Evolutionary conservation across 2,797 vertebrate genomes (phyloP), one percentile per base, ranked within the genome.

Genomic region (Acomys russatus): DNA sequence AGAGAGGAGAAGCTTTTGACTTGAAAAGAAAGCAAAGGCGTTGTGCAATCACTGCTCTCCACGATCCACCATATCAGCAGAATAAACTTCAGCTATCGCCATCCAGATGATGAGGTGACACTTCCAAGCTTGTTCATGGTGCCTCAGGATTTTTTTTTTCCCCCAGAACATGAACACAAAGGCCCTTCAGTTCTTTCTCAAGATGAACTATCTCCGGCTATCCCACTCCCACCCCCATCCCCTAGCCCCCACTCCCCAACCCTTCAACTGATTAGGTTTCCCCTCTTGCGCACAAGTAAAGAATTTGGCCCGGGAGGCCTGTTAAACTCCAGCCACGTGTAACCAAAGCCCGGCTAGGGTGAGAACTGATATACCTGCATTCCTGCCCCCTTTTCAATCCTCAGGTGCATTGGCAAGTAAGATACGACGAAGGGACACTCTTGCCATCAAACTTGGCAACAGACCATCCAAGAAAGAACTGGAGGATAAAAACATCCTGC

Each of bases 401-500:
- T 91, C 96, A 99, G 99, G 99, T 97, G 98, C 99, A 94, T 98
- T 99, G 98, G 99, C 99, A 98, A 99, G 97, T 97, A 99, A 99
- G 98, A 99, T 99, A 96, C 99, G 99, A 78, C 99, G 99, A 71
- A 99, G 99, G 98, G 99, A 99, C 98, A 99, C 99, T 44, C 99
- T 99, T 92, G 99, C 99, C 97, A 99, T 99, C 98, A 99, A 99
- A 98, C 99, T 99, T 97, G 98, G 99, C 97, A 99, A 99, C 98
- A 99, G 99, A 96, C 99, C 99, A 44, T 99, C 99, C 95, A 99
- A 99, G 98, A 99, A 98, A 96, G 99, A 99, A 98, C 98, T 99
- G 97, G 99, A 99, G 97, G 99, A 99, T 98, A 99, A 99, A 98
- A 99, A 99, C 98, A 99, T 99, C 98, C 98, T 99, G 92, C 99